These are phyloP conservation scores for Phoronis australis DNA, from an alignment of 2,888 invertebrate species.

Conservation along the genomic window DNA sequence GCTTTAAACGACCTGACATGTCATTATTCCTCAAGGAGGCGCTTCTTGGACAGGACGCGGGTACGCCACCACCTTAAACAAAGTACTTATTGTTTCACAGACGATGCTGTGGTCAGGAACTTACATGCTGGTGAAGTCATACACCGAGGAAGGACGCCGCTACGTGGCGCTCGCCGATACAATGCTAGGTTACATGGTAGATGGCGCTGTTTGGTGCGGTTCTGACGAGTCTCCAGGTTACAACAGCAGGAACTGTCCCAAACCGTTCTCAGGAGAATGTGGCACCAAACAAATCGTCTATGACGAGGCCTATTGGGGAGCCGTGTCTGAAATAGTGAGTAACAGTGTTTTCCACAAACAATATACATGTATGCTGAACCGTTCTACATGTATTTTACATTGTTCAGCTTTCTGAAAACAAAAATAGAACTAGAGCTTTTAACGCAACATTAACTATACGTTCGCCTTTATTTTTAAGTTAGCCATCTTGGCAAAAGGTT, in stretches of 20 bases:
- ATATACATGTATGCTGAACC: no score
- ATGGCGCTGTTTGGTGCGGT: conserved; percentile 30
- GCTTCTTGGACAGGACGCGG: no score
- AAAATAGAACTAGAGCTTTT: no score
- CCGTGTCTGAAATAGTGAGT: conserved; percentile 24
- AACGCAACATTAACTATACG: no score
- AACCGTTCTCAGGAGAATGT: conserved; percentile 21
- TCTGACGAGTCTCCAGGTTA: conserved; percentile 16
- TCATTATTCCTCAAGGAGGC: no score
- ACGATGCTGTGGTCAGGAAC: conserved; percentile 28
- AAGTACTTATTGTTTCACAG: conserved; percentile 12
- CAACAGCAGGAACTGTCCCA: conserved; percentile 12
- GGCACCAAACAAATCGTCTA: conserved; percentile 20
- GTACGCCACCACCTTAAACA: no score
- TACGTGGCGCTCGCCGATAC: conserved; percentile 28
- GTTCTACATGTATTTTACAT: no score
- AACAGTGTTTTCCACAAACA: no score
- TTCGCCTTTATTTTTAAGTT: no score
- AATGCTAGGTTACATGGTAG: conserved; percentile 26
- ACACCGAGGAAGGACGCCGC: conserved; percentile 17
- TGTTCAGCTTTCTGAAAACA: no score
- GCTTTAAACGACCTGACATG: no score
- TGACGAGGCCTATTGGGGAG: conserved; percentile 26
- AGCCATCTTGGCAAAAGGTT: no score
- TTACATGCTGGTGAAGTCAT: conserved; percentile 22